phyloP scores from a whole-genome alignment of 37 sponge, comb jelly and placozoan genomes.

The Chondrosia reniformis region DNA sequence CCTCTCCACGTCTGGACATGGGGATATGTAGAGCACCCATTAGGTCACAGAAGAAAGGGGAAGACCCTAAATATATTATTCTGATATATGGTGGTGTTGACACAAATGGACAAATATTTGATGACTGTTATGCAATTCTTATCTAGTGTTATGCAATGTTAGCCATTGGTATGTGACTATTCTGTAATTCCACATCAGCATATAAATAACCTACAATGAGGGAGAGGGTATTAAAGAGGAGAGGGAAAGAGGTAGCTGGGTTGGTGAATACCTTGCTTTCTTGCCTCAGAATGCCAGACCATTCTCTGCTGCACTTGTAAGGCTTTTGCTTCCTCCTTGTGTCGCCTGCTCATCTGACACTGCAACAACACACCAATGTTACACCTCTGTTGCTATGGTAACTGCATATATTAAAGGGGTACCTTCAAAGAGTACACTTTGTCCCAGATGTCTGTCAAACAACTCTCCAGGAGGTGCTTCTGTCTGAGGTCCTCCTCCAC shows the following conservation, averaged over 20 bases:
- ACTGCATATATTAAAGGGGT: not conserved
- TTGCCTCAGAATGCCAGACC: no score
- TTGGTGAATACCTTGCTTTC: no score
- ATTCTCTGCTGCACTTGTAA: no score
- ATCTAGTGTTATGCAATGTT: not conserved
- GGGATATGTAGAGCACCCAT: constrained; percentile 38
- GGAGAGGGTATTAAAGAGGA: no score
- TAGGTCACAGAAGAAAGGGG: not conserved
- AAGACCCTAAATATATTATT: constrained; percentile 5
- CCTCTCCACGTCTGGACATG: constrained; percentile 54
- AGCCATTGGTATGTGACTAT: no score
- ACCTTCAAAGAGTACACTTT: constrained; percentile 40
- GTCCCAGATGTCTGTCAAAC: constrained; percentile 74
- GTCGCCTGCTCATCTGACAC: not conserved
- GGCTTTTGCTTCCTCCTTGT: not conserved
- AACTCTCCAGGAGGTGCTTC: constrained; percentile 39
- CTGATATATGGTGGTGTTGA: constrained; percentile 67
- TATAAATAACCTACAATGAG: no score
- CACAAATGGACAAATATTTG: constrained; percentile 36
- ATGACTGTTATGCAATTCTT: constrained; percentile 40
- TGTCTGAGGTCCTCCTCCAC: not conserved
- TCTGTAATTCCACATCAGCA: no score
- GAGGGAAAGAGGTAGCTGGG: no score
- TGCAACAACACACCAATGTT: no score
- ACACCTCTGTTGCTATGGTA: no score